Evolutionary conservation across 2,888 invertebrate genomes (phyloP), one percentile per base, ranked within the genome.

Genomic region (Lathronympha strigana): DNA sequence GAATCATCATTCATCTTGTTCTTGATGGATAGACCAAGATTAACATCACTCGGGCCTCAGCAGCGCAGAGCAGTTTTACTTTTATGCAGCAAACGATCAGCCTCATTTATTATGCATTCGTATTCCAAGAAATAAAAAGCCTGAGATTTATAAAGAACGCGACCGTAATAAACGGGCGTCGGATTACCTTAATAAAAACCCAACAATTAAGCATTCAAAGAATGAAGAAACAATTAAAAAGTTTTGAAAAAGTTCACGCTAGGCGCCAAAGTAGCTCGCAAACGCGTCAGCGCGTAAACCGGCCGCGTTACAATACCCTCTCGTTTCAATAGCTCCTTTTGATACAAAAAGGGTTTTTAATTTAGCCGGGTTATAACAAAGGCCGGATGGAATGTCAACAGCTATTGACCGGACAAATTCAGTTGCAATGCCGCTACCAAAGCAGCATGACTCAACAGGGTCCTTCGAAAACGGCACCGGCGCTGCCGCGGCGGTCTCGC

Each of bases 341-440:
- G 21, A 47, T 31, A 57, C 21, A 19, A 58, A 19, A 21, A n/a
- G 53, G 19, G 55, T 64, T 67, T 61, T 55, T 3, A 69, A 76
- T 61, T 70, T 55, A 69, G 74, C 61, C 70, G 76, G 60, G n/a
- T 72, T 76, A 73, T 45, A 36, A n/a, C 49, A 54, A 53, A 60
- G 36, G 47, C 62, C 55, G 68, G 63, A 55, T 66, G 66, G 68
- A 67, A 69, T 67, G 63, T 67, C 77, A 69, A 69, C 73, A 70
- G 75, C 72, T 80, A 81, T 82, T 81, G 79, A 81, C 77, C 82
- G 81, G 79, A 80, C 76, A 74, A 81, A 81, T 76, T 77, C 78
- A 82, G 84, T 84, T 89, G 90, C 90, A 91, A 89, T 87, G 86
- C 83, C 72, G 73, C 76, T 84, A 90, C 90, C 86, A 90, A 88